Evolutionary conservation across 2,888 invertebrate species (phyloP), one percentile per base, ranked within the genome.

Genomic region (Platycheirus albimanus): DNA sequence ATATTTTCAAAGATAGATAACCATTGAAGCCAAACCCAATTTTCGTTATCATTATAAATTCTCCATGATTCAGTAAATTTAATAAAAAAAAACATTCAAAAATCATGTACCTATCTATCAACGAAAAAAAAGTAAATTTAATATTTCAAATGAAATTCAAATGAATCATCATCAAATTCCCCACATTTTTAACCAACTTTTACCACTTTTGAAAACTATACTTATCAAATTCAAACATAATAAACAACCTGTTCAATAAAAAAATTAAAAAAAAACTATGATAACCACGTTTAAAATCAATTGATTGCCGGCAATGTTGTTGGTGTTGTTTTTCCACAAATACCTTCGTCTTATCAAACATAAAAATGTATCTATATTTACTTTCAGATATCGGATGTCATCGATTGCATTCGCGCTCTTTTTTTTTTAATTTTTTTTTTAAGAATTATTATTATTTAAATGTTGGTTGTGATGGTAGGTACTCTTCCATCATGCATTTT

Each of bases 191-290:
- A 11, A 47, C 4, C 2, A n/a, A n/a, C 15, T 30, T 36, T 79
- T 79, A 79, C 74, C 79, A 49, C 61, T 36, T 54, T 54, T 17
- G n/a, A n/a, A n/a, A n/a, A n/a, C n/a, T n/a, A n/a, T n/a, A n/a
- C n/a, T n/a, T n/a, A n/a, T n/a, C n/a, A n/a, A n/a, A n/a, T 11
- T 24, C 11, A n/a, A 20, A 24, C 49, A 69, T 38, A 56, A 63
- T 67, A 74, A 79, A 69, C 74, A 79, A 79, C 74, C 74, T 79
- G 79, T 74, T 74, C 69, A 79, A 52, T 72, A 43, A 49, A 64
- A n/a, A 20, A n/a, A n/a, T 20, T 11, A 52, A 45, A 43, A n/a
- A 49, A 61, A 43, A 49, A 15, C n/a, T 28, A 56, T n/a, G n/a
- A n/a, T n/a, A n/a, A n/a, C n/a, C 24, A 24, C 24, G 24, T 24